Base-by-base conservation (phyloP, 1,140 invertebrate genomes). In the Paralvinella palmiformis region DNA sequence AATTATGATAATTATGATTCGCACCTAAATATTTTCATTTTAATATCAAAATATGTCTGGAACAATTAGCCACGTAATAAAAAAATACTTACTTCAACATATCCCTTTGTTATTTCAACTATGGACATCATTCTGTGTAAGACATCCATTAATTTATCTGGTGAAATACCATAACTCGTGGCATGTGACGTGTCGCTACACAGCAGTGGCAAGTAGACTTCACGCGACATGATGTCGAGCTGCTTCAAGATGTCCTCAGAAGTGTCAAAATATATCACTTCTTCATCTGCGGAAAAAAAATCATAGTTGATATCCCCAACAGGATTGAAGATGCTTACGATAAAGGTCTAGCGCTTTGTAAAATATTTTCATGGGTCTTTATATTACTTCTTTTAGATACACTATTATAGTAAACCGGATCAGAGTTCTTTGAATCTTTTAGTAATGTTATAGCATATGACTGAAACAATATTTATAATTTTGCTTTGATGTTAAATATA, bases 121-220 rank as follows among this genome's bases (percentile, higher is more conserved):
- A 69, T 69, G 13, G 75, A 75, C 72, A 80, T 79, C 6, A 81
- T 68, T 35, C 78, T 64, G 60, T 81, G 79, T 35, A 81, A 62
- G 10, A 78, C 69, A 67, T 81, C 79, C 75, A 80, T 75, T 10
- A 81, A 67, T 66, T 79, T 78, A 67, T 81, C 79, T 10, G 75
- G 73, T 41, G 65, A 69, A 5, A 72, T 59, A 2, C 71, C 71
- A n/a, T 68, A 59, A 2, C 55, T 68, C 10, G 64, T 66, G n/a
- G 75, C 66, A 31, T 71, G 72, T 0, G 64, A 68, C 48, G 72
- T 72, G 62, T 79, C 75, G 17, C 72, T 74, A 52, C 77, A 75
- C 57, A 81, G 70, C 15, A 81, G 66, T n/a, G 79, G 79, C 22
- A 81, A 69, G 62, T 74, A 81, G 27, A 81, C 78, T 65, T 81